Base-by-base conservation (phyloP, 2,888 invertebrate species). In the Tolmerus cingulatus region DNA sequence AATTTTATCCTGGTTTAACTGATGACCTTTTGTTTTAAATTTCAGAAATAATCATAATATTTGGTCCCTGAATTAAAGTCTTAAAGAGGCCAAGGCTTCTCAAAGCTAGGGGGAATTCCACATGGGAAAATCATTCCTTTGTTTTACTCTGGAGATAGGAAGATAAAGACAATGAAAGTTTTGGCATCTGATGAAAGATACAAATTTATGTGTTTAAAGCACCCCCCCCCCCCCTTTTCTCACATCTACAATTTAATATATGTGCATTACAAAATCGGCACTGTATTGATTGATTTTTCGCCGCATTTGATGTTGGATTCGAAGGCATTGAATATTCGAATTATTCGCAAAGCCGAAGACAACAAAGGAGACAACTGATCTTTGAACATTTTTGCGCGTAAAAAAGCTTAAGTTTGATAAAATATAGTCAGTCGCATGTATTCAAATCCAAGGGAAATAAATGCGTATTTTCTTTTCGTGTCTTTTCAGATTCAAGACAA, bases 401-500 rank as follows among this genome's bases (percentile, higher is more conserved):
- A 66, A 66, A 66, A 66, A 9, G 12, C 27, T 66, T 4, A 23
- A 55, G 1, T 66, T 66, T 23, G 66, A 27, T 27, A 27, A 40
- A 66, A 66, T 55, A 7, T 55, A 55, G 19, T 19, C 55, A 16
- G 8, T 66, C 66, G 23, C 66, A 66, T 57, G 23, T 19, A 57
- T 57, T n/a, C 19, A 8, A 40, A 14, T 5, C 7, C n/a, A 5
- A 51, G 19, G 19, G 51, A 1, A 51, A 51, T 51, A n/a, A 51
- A 51, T 19, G 51, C 51, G 30, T 27, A 27, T 51, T 79, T 79
- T 46, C 27, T 51, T 79, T 23, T 46, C 43, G 27, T 79, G 16
- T 46, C 43, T 46, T 46, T 79, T 19, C 79, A 79, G 79, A 79
- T 79, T 16, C 51, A 79, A 79, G 79, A 79, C 79, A 79, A 79